Evolutionary conservation across 2,113 vertebrate genomes (phyloP), one percentile per base, ranked within the genome.

Genomic region (Eptatretus burgeri): DNA sequence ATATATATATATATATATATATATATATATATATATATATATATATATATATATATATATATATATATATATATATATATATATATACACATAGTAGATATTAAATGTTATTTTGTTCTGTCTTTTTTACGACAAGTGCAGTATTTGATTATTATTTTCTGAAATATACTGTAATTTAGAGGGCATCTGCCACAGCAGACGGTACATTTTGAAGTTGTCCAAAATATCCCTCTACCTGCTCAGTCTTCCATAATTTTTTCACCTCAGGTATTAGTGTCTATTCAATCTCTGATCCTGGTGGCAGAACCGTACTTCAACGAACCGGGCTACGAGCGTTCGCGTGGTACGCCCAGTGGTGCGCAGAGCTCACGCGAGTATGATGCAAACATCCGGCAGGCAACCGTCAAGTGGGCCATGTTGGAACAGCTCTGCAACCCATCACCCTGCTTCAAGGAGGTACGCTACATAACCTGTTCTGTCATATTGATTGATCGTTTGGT

Each of bases 401-500:
- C 82, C 0, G 91, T 95, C 70, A 98, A 95, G 70, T 98, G 91
- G 91, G 91, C 89, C 68, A 98, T 98, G 91, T 76, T 95, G 65
- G 91, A 98, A 66, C 91, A 98, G 79, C 85, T 95, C 72, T 76
- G 91, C 71, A 98, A 86, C 67, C 81, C 89, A 17, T 91, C 89
- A 0, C 86, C 89, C 0, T 98, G 91, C 74, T 98, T 98, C 78
- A 95, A 89, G 76, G 91, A 95, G 82, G 91, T 95, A 73, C 5
- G 62, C 51, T 63, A 52, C 7, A 60, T 12, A n/a, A 11, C 56
- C 56, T 41, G 27, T 41, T 41, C 27, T 41, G 27, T 41, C 27
- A 41, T 41, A 41, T 41, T 41, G 27, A 7, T 41, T 41, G 27
- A 7, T 41, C 27, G 7, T 41, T 41, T 41, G 7, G 27, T 41